phyloP scores from a whole-genome alignment of 2,113 vertebrate genomes.

The Lynx canadensis region DNA sequence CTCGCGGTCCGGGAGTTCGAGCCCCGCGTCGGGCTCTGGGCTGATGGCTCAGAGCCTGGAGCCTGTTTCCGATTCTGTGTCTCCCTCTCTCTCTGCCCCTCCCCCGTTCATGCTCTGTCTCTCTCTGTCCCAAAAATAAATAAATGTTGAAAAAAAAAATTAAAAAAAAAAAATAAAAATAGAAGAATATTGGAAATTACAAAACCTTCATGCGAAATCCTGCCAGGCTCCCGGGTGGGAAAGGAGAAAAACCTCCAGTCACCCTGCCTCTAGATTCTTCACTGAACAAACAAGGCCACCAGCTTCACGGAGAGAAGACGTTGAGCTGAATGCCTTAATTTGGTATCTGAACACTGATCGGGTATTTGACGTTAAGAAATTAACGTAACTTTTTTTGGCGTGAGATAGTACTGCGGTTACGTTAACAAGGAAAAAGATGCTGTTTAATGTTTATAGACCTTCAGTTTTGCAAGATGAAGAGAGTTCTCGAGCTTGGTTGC shows the following conservation, averaged over 20 bases:
- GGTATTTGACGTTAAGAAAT: neutral
- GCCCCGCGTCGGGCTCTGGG: too few species aligned
- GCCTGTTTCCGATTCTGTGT: too few species aligned
- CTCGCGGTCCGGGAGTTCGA: too few species aligned
- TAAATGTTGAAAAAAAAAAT: too few species aligned
- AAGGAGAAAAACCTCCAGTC: neutral
- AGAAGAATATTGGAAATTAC: neutral
- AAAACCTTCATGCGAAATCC: neutral
- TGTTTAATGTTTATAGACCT: neutral
- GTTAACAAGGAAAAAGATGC: neutral
- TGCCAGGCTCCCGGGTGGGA: neutral
- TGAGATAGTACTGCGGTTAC: neutral
- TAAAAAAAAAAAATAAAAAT: too few species aligned
- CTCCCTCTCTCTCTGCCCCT: too few species aligned
- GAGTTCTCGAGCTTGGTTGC: neutral
- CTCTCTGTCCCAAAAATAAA: too few species aligned
- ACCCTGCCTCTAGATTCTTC: neutral
- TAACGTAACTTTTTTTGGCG: neutral
- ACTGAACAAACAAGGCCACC: neutral
- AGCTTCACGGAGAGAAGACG: neutral
- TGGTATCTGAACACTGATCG: neutral
- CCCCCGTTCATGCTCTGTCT: too few species aligned
- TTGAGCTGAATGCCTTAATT: neutral
- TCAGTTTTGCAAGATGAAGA: neutral
- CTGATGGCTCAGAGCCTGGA: too few species aligned